Evolutionary conservation across 2,888 invertebrate genomes (phyloP).

Genomic region (Eumerus sabulonum): DNA sequence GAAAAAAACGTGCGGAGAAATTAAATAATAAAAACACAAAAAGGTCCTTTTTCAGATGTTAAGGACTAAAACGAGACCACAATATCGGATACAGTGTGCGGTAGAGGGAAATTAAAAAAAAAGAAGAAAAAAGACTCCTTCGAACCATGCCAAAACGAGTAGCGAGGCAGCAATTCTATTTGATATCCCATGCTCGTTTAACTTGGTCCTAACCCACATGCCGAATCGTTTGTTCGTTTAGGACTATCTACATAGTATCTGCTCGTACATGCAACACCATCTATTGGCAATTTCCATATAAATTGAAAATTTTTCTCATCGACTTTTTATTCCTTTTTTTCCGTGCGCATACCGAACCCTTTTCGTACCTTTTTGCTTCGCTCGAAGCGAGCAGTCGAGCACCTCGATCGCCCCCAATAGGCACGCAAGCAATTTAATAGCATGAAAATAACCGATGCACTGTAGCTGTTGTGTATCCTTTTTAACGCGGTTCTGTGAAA

Average conservation of each 20-base stretch:
- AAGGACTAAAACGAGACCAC: conserved; percentile 13
- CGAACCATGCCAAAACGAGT: conserved; percentile 6
- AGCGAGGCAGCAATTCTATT: conserved; percentile 24
- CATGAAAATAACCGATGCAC: conserved; percentile 11
- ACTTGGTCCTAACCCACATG: conserved; percentile 46
- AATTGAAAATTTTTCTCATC: conserved; percentile 65
- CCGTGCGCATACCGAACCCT: not conserved
- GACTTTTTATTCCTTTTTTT: conserved; percentile 34
- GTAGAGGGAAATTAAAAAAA: conserved; percentile 1
- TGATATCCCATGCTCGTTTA: conserved; percentile 60
- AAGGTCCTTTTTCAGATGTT: too few relatives aligned
- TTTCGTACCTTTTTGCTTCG: not conserved
- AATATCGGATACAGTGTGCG: conserved; percentile 10
- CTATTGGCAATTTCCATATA: conserved; percentile 69
- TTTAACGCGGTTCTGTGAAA: conserved; percentile 22
- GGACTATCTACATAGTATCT: conserved; percentile 30
- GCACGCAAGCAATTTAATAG: conserved; percentile 49
- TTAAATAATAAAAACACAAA: too few relatives aligned
- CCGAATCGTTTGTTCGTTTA: conserved; percentile 15
- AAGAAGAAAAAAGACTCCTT: too few relatives aligned
- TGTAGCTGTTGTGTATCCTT: conserved; percentile 43
- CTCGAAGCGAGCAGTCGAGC: not conserved
- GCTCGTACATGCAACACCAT: conserved; percentile 55
- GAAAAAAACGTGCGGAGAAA: conserved; percentile 22
- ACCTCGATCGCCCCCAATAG: conserved; percentile 45